Conservation (phyloP, 53 echinoderm and acorn worm genomes). For the Temnopleurus reevesii region DNA sequence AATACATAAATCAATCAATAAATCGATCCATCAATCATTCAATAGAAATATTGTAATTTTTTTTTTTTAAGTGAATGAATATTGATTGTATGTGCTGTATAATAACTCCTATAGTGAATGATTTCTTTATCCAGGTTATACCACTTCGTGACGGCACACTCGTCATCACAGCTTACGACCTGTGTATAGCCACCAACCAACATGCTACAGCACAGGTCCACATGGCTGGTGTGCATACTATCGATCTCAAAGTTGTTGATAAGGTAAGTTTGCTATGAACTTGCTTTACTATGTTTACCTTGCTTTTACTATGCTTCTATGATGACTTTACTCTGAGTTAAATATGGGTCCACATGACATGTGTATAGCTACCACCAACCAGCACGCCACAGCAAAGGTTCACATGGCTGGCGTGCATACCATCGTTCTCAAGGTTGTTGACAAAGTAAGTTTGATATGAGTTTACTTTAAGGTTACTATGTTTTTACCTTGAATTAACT, state of each 20-base stretch:
- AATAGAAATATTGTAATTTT: too few species aligned
- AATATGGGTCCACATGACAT: slow-evolving; percentile 86
- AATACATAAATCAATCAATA: too few species aligned
- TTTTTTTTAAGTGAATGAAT: too few species aligned
- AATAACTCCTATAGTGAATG: too few species aligned
- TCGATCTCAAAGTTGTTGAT: slow-evolving; percentile 84
- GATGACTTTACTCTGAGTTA: too few species aligned
- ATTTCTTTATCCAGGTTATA: slow-evolving; percentile 20
- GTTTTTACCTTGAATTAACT: too few species aligned
- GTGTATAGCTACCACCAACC: slow-evolving; percentile 78
- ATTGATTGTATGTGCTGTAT: too few species aligned
- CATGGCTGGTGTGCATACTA: slow-evolving; percentile 88
- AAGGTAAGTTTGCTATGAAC: slow-evolving; percentile 73
- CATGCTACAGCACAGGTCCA: slow-evolving; percentile 86
- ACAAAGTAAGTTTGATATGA: slow-evolving; percentile 72
- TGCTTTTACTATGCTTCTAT: too few species aligned
- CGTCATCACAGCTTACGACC: slow-evolving; percentile 83
- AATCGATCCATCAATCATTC: too few species aligned
- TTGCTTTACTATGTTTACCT: too few species aligned
- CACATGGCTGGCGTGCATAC: slow-evolving; percentile 84
- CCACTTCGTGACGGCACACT: slow-evolving; percentile 75
- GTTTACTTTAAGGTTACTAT: too few species aligned
- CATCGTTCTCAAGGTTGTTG: slow-evolving; percentile 80
- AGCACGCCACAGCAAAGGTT: slow-evolving; percentile 77
- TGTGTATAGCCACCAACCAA: slow-evolving; percentile 81